These are phyloP conservation scores for Bubalus kerabau DNA, from an alignment of 2,113 vertebrate species.

Conservation along the genomic window DNA sequence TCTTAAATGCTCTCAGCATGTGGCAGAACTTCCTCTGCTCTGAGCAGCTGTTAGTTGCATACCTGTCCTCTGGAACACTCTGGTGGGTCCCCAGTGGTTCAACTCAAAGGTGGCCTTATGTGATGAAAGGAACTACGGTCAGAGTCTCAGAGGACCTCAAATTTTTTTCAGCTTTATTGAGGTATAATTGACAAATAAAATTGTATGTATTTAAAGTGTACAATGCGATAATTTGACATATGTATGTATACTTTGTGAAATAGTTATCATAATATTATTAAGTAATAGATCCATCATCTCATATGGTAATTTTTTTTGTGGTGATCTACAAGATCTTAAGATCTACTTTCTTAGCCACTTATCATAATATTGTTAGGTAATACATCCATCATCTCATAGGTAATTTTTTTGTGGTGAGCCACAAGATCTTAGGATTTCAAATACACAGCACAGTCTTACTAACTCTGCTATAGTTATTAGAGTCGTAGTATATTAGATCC, in stretches of 20 bases:
- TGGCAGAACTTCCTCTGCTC: not conserved
- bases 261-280: not conserved
- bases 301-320: not conserved
- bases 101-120: not conserved
- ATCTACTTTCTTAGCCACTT: not conserved
- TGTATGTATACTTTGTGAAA: not conserved
- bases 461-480: not conserved
- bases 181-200: not conserved
- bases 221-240: not conserved
- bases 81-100: not conserved
- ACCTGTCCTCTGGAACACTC: not conserved
- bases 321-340: no score
- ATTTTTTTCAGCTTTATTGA: not conserved
- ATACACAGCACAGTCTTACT: not conserved
- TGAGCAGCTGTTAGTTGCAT: not conserved
- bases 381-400: not conserved
- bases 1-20: not conserved
- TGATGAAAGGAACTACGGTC: not conserved
- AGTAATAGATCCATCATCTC: not conserved
- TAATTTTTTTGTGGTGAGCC: not conserved
- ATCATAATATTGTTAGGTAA: not conserved
- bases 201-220: not conserved
- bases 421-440: not conserved
- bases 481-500: not conserved
- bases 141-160: not conserved